A percentile compares a stretch with the other conserved stretches of the same genome.
These are phyloP conservation scores for Girardinus metallicus DNA, from an alignment of 2,797 vertebrate genomes.

Conservation along the genomic window DNA sequence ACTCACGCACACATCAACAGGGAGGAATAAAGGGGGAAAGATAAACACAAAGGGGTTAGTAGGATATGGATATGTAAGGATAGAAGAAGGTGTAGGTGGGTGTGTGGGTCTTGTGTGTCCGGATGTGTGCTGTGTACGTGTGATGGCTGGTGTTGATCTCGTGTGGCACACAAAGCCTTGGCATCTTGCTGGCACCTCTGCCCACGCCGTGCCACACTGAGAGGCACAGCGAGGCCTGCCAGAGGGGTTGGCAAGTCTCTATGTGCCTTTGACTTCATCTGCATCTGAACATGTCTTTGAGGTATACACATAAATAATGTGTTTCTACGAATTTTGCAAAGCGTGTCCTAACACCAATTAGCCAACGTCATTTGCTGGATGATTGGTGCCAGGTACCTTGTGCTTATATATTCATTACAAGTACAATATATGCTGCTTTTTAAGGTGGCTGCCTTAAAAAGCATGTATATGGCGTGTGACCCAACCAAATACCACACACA, in stretches of 20 bases:
- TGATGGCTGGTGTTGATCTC: constrained; percentile 58
- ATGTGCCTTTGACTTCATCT: constrained; percentile 51
- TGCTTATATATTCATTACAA: constrained; percentile 5
- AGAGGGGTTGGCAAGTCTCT: constrained; percentile 67
- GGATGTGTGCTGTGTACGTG: constrained; percentile 39
- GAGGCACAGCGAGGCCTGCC: constrained; percentile 69
- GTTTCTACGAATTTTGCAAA: constrained; percentile 12
- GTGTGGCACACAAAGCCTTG: constrained; percentile 73
- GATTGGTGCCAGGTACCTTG: constrained; percentile 9
- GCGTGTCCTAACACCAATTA: constrained; percentile 6
- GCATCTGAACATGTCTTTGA: constrained; percentile 37
- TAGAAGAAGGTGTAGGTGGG: constrained; percentile 55
- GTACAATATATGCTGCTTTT: constrained; percentile 24
- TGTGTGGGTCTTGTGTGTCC: constrained; percentile 45
- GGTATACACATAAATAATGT: constrained; percentile 19
- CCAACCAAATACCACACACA: constrained; percentile 34
- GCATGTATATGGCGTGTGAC: constrained; percentile 48
- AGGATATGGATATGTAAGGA: constrained; percentile 25
- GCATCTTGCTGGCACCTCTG: constrained; percentile 72
- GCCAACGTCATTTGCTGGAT: constrained; percentile 1
- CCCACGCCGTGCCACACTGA: constrained; percentile 71
- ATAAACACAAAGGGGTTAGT: constrained; percentile 21
- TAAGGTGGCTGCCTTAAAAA: constrained; percentile 42
- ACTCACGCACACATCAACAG: constrained; percentile 39
- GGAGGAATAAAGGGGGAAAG: constrained; percentile 25